Conservation (phyloP, 2,888 invertebrate species). For the Oligia strigilis region DNA sequence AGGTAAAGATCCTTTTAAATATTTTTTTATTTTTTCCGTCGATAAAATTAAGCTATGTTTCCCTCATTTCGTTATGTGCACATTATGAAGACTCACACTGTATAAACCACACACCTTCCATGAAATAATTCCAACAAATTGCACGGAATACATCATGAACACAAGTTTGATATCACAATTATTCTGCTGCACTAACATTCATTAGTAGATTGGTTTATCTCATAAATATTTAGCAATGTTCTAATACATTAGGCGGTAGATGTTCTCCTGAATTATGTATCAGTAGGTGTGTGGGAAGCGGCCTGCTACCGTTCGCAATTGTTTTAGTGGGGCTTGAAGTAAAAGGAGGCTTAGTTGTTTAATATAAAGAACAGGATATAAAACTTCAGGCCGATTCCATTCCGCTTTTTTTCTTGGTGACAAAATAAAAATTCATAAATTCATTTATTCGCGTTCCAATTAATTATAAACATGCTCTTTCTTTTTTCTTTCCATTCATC, state of each 20-base stretch:
- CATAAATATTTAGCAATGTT: constrained; percentile 83
- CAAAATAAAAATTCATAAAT: no score
- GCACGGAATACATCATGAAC: constrained; percentile 40
- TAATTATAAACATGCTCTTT: no score
- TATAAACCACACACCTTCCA: not conserved
- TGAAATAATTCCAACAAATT: constrained; percentile 30
- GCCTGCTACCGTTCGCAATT: constrained; percentile 21
- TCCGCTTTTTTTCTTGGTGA: no score
- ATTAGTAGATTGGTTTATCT: constrained; percentile 64
- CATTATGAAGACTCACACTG: no score
- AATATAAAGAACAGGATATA: not conserved
- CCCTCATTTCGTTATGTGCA: no score
- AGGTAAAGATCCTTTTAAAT: no score
- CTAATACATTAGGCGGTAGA: constrained; percentile 84
- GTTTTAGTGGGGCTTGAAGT: constrained; percentile 38
- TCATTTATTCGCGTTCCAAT: no score
- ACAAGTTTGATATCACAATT: constrained; percentile 38
- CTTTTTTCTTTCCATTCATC: no score
- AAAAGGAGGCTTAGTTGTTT: not conserved
- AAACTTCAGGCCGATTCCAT: constrained; percentile 2
- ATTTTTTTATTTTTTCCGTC: no score
- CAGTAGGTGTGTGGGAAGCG: constrained; percentile 48
- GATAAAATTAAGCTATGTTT: no score
- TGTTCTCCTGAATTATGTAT: constrained; percentile 81
- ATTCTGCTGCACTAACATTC: constrained; percentile 47